These are phyloP conservation scores for Cephus sareptanus DNA, from an alignment of 2,888 invertebrate species.

Conservation along the genomic window DNA sequence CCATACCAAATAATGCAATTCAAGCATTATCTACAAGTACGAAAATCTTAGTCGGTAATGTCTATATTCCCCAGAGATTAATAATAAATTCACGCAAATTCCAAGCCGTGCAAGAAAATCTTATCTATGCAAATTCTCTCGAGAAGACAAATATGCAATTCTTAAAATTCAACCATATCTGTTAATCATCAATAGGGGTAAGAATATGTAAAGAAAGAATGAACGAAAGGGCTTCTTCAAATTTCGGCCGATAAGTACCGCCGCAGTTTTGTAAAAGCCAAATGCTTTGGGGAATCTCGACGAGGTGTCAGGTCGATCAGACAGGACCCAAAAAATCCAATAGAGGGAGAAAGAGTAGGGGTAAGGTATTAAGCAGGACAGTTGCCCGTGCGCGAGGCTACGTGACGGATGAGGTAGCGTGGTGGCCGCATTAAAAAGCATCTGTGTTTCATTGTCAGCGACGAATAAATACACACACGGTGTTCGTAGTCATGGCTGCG, in stretches of 20 bases:
- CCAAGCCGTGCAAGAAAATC: background rate
- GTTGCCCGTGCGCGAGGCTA: slow-evolving; percentile 47
- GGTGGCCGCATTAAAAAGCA: background rate
- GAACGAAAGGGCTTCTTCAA: background rate
- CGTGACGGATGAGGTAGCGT: slow-evolving; percentile 26
- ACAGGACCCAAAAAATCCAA: background rate
- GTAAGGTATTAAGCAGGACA: slow-evolving; percentile 15
- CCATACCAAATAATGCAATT: background rate
- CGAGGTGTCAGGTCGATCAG: background rate
- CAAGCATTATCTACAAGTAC: background rate
- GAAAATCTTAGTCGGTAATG: background rate
- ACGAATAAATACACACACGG: background rate
- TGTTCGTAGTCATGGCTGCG: slow-evolving; percentile 16
- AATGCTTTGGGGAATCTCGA: background rate
- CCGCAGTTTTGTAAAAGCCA: background rate
- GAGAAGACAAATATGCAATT: background rate
- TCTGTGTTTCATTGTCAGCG: background rate
- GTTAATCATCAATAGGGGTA: background rate
- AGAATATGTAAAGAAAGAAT: background rate
- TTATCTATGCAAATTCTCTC: background rate
- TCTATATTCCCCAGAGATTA: background rate
- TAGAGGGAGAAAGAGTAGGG: background rate
- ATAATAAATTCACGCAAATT: background rate
- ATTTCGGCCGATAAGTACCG: background rate
- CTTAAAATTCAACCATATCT: background rate